These are phyloP conservation scores for Molanna angustata DNA, from an alignment of 2,888 invertebrate genomes.

Conservation along the genomic window DNA sequence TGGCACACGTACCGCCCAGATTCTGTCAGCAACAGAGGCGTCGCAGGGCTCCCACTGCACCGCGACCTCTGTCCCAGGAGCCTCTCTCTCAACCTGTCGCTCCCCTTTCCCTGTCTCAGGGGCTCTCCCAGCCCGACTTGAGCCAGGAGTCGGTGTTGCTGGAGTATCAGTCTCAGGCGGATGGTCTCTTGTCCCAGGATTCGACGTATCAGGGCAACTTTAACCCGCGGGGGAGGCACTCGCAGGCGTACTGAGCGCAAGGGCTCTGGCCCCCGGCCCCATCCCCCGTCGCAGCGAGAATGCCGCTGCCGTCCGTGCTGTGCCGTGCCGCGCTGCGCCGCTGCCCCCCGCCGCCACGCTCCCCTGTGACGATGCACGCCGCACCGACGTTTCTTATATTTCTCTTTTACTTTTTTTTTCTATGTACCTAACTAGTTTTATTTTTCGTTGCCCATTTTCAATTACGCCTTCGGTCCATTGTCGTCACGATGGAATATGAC, in stretches of 20 bases:
- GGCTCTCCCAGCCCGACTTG: constrained; percentile 69
- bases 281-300: constrained; percentile 9
- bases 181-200: constrained; percentile 91
- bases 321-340: constrained; percentile 13
- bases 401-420: no score
- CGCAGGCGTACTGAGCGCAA: constrained; percentile 67
- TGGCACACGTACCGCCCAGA: constrained; percentile 73
- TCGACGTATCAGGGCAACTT: constrained; percentile 77
- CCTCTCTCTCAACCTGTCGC: constrained; percentile 71
- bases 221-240: constrained; percentile 65
- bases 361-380: constrained; percentile 10
- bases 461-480: constrained; percentile 1
- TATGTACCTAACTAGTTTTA: constrained; percentile 4
- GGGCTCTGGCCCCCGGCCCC: constrained; percentile 26
- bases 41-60: constrained; percentile 39
- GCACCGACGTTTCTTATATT: constrained; percentile 2
- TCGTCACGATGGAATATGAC: no score
- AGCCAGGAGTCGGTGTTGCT: constrained; percentile 81
- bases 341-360: constrained; percentile 5
- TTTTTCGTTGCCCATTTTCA: constrained; percentile 6
- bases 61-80: constrained; percentile 60
- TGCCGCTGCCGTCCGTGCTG: no score
- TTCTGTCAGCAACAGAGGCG: constrained; percentile 69
- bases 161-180: constrained; percentile 91
- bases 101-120: constrained; percentile 69